These are phyloP conservation scores for Pseudolaguvia tuberculata DNA, from an alignment of 2,113 vertebrate species.

Conservation along the genomic window DNA sequence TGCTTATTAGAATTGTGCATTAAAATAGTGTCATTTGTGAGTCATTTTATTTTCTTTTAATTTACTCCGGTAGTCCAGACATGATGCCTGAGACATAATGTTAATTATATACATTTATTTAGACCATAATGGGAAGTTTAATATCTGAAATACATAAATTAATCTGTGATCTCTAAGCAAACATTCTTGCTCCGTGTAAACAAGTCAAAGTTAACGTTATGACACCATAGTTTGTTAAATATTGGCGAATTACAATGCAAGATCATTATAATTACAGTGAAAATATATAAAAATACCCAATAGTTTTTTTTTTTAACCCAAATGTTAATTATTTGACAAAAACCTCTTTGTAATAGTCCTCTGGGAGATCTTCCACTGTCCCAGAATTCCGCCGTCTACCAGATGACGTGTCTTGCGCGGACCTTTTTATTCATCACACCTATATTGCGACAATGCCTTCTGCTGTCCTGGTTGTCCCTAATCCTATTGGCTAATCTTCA, in stretches of 20 bases:
- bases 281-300: not conserved
- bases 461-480: not conserved
- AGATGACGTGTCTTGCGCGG: slow-evolving; percentile 50
- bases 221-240: not conserved
- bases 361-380: slow-evolving; percentile 3
- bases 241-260: not conserved
- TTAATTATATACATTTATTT: not conserved
- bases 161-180: not conserved
- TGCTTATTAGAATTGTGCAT: slow-evolving; percentile 59
- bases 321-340: not conserved
- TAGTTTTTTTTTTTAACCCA: too few species aligned
- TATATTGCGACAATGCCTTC: not conserved
- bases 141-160: not conserved
- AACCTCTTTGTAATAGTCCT: not conserved
- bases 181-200: not conserved
- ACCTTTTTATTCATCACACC: not conserved
- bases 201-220: not conserved
- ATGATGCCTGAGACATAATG: too few species aligned
- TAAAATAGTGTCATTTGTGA: slow-evolving; percentile 56
- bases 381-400: slow-evolving; percentile 42
- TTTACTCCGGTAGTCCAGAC: not conserved
- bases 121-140: not conserved
- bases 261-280: not conserved
- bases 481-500: not conserved
- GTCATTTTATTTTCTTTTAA: slow-evolving; percentile 38